Percentiles rank a stretch among this genome's conserved stretches.
Conservation (phyloP, 2,888 invertebrate species). For the Yponomeuta sedellus region DNA sequence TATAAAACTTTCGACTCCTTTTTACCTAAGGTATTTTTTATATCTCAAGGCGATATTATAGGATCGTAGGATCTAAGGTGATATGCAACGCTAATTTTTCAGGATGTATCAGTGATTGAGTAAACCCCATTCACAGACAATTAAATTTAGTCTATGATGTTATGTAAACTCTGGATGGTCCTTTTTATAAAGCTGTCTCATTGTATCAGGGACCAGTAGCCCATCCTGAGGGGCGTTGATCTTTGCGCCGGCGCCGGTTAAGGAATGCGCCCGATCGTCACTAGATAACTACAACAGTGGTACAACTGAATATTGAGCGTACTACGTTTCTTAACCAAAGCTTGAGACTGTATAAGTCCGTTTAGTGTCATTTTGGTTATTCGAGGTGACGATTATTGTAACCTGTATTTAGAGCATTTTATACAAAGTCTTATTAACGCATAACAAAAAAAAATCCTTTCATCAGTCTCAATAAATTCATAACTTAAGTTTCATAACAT, state of each 20-base stretch:
- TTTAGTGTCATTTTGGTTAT: not conserved
- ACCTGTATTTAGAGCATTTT: too few relatives aligned
- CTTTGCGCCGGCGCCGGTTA: slow-evolving; percentile 31
- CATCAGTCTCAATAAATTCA: too few relatives aligned
- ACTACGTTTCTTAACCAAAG: not conserved
- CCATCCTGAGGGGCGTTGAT: slow-evolving; percentile 64
- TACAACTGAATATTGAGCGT: not conserved
- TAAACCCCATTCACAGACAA: not conserved
- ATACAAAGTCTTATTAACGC: too few relatives aligned
- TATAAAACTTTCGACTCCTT: too few relatives aligned
- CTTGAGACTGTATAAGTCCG: not conserved
- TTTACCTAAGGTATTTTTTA: too few relatives aligned
- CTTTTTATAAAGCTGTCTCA: not conserved
- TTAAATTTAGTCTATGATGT: not conserved
- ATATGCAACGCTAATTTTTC: too few relatives aligned
- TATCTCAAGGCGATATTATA: too few relatives aligned
- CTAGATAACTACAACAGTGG: not conserved
- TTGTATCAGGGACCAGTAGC: slow-evolving; percentile 44
- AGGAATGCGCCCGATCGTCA: slow-evolving; percentile 59
- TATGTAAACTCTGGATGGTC: not conserved
- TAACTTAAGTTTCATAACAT: too few relatives aligned
- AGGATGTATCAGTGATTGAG: too few relatives aligned
- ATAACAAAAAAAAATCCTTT: too few relatives aligned
- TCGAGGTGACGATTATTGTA: not conserved
- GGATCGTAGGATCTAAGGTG: too few relatives aligned